Percentiles rank a stretch among this genome's conserved stretches.
These are phyloP conservation scores for Sphenopsis melanotis DNA, from an alignment of 2,797 vertebrate genomes.

Conservation along the genomic window DNA sequence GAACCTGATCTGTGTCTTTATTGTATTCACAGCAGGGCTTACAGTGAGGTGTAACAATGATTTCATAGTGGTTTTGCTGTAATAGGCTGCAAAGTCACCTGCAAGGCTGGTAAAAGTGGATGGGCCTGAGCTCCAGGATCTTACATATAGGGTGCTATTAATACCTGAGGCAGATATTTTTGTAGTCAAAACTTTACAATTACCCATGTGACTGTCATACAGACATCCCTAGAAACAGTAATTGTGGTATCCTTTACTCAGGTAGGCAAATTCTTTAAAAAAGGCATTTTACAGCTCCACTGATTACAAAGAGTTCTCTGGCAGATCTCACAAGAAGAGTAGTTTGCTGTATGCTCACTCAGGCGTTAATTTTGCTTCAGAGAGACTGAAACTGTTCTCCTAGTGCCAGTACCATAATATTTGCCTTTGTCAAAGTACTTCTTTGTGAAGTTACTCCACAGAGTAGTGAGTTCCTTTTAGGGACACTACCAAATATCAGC, in stretches of 20 bases:
- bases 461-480: not conserved
- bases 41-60: not conserved
- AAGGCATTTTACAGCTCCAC: not conserved
- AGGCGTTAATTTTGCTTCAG: not conserved
- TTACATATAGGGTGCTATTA: not conserved
- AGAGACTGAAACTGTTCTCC: not conserved
- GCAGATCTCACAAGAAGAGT: not conserved
- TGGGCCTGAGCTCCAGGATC: not conserved
- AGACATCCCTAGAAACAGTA: not conserved
- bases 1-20: not conserved
- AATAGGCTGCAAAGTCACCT: not conserved
- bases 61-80: not conserved
- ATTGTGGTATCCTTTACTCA: not conserved
- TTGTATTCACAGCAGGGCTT: not conserved
- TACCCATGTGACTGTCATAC: not conserved
- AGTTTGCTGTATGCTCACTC: not conserved
- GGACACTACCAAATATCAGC: not conserved
- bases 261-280: not conserved
- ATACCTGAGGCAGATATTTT: not conserved
- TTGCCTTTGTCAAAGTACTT: not conserved
- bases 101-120: not conserved
- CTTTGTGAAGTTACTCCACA: not conserved
- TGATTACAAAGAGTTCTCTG: not conserved
- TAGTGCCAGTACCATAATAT: not conserved
- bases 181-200: not conserved